phyloP scores from a whole-genome alignment of 2,888 invertebrate genomes.

The Julus scanicus region DNA sequence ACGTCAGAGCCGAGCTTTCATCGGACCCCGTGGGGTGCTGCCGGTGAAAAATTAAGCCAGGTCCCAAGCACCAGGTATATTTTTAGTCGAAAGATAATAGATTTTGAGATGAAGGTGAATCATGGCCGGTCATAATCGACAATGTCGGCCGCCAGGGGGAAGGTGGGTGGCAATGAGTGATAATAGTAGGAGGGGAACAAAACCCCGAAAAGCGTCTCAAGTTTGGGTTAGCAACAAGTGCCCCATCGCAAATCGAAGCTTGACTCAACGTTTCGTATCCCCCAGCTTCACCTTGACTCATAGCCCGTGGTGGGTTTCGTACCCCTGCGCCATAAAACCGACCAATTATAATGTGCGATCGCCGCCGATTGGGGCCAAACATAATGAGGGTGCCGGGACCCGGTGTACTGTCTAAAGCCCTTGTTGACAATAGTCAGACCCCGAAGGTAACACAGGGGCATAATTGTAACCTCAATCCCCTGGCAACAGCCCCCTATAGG shows the following conservation, averaged over 20 bases:
- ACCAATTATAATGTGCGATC: neutral
- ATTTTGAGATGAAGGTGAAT: neutral
- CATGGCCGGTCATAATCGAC: neutral
- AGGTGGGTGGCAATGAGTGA: slow-evolving; percentile 35
- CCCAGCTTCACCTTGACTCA: neutral
- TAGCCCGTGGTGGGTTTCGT: slow-evolving; percentile 2
- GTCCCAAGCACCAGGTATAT: neutral
- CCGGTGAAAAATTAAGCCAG: neutral
- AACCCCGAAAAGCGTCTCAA: neutral
- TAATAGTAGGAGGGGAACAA: neutral
- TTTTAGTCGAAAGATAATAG: slow-evolving; percentile 31
- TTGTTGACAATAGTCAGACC: neutral
- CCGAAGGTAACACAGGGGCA: neutral
- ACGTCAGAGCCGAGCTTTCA: neutral
- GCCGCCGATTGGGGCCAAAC: slow-evolving; percentile 24
- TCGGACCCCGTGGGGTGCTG: neutral
- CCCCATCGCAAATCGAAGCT: neutral
- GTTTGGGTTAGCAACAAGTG: slow-evolving; percentile 33
- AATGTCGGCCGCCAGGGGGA: slow-evolving; percentile 22
- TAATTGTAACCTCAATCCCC: neutral
- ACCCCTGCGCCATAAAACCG: slow-evolving; percentile 14
- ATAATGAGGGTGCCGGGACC: slow-evolving; percentile 10
- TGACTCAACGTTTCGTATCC: neutral
- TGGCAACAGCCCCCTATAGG: neutral
- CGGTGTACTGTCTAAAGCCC: neutral